Base-by-base conservation (phyloP, 2,888 invertebrate species). In the Tenthredo scrophulariae region DNA sequence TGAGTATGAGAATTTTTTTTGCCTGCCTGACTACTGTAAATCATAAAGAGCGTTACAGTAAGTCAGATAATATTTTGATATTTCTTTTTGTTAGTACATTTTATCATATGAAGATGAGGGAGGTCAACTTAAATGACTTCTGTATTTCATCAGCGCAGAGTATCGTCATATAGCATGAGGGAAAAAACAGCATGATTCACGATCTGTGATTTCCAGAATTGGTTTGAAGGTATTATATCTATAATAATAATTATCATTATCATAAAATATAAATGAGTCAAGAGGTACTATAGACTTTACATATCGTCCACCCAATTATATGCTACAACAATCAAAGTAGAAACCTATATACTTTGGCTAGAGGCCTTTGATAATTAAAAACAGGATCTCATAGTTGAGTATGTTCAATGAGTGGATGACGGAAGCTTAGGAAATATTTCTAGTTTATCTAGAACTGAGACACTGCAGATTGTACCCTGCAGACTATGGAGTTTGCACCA, bases 401-500 rank as follows among this genome's bases (percentile, higher is more conserved):
- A 74, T 74, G 18, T 26, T 33, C 7, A 74, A 29, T 40, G 43
- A 40, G 40, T 54, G n/a, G n/a, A 62, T 37, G 58, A 58, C 9
- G 40, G 18, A 40, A 33, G n/a, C 22, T 54, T 26, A 13, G 15
- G 22, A n/a, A 80, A 80, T 80, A 62, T 22, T 62, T 40, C 37
- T 29, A 29, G 6, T 33, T 79, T 22, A 80, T 62, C 62, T 80
- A 40, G n/a, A 40, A 62, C 50, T 40, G 62, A 62, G 33, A 22
- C 40, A 62, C n/a, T 33, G n/a, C 37, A 62, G 80, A 80, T 80
- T 58, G 40, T 22, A 37, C 80, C 22, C 58, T 54, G 22, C 29
- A 29, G 22, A 77, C 33, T 43, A 22, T 83, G 83, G 83, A 83
- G 67, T 83, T 83, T 83, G 83, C 37, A 43, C 83, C 67, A 13